Conservation (phyloP, 2,113 vertebrate genomes). For the Macroglossus sobrinus region DNA sequence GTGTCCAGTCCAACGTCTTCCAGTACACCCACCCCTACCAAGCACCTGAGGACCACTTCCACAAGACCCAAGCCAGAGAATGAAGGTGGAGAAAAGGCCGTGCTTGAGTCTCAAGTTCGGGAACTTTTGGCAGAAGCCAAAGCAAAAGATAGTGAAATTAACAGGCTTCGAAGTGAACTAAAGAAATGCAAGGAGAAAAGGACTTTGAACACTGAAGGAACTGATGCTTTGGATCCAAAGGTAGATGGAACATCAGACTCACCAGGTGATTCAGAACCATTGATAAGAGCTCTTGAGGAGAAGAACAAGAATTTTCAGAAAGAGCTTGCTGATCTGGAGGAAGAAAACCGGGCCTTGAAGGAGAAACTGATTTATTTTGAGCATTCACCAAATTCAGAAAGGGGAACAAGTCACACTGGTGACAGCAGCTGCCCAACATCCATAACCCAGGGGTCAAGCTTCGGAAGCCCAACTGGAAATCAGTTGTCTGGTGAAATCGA, state of each 20-base stretch:
- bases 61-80: slow-evolving; percentile 86
- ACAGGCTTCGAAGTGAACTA: slow-evolving; percentile 91
- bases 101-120: slow-evolving; percentile 93
- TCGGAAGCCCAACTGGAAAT: slow-evolving; percentile 78
- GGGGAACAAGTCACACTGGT: slow-evolving; percentile 78
- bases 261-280: slow-evolving; percentile 80
- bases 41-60: slow-evolving; percentile 84
- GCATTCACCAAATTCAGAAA: slow-evolving; percentile 84
- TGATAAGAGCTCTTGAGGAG: slow-evolving; percentile 89
- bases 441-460: slow-evolving; percentile 81
- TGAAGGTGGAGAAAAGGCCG: slow-evolving; percentile 85
- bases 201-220: slow-evolving; percentile 67
- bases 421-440: slow-evolving; percentile 83
- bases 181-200: slow-evolving; percentile 88
- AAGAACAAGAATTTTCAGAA: slow-evolving; percentile 92
- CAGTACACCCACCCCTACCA: slow-evolving; percentile 87
- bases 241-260: slow-evolving; percentile 66
- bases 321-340: slow-evolving; percentile 88
- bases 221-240: slow-evolving; percentile 68
- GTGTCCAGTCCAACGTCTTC: slow-evolving; percentile 92
- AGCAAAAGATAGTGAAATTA: slow-evolving; percentile 95
- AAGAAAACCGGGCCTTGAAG: slow-evolving; percentile 92
- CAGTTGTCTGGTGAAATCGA: slow-evolving; percentile 76
- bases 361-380: slow-evolving; percentile 90
- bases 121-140: slow-evolving; percentile 95